These are phyloP conservation scores for Cinclus mexicanus DNA, from an alignment of 2,113 vertebrate genomes.

Conservation along the genomic window DNA sequence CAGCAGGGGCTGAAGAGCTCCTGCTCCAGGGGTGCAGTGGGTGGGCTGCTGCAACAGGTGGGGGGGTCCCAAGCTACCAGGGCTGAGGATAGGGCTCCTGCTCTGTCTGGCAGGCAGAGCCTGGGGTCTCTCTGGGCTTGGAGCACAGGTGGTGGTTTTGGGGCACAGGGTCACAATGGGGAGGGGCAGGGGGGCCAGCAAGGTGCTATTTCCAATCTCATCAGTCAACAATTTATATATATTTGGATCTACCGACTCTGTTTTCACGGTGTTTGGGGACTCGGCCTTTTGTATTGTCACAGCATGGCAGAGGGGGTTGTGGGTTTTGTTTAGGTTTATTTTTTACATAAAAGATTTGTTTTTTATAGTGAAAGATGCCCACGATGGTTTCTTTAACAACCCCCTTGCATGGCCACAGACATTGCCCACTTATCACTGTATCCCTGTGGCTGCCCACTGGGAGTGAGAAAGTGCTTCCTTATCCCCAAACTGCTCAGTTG, in stretches of 20 bases:
- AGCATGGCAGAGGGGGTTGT: constrained; percentile 47
- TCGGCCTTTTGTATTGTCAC: constrained; percentile 56
- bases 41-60: not conserved
- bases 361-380: constrained; percentile 56
- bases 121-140: not conserved
- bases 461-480: not conserved
- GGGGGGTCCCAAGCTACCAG: not conserved
- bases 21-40: not conserved
- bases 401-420: not conserved
- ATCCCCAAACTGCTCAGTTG: accelerated
- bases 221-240: constrained; percentile 40
- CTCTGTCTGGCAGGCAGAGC: accelerated
- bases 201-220: constrained; percentile 53
- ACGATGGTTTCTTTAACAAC: not conserved
- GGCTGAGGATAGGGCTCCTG: not conserved
- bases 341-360: constrained; percentile 68
- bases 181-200: not conserved
- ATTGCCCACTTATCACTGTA: too few species aligned
- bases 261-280: constrained; percentile 35
- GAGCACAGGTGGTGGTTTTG: not conserved
- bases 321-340: constrained; percentile 68
- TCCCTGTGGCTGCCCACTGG: not conserved
- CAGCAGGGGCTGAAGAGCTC: not conserved
- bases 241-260: constrained; percentile 50
- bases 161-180: not conserved